Base-by-base conservation (phyloP, 2,888 invertebrate species). In the Leistus spinibarbis region DNA sequence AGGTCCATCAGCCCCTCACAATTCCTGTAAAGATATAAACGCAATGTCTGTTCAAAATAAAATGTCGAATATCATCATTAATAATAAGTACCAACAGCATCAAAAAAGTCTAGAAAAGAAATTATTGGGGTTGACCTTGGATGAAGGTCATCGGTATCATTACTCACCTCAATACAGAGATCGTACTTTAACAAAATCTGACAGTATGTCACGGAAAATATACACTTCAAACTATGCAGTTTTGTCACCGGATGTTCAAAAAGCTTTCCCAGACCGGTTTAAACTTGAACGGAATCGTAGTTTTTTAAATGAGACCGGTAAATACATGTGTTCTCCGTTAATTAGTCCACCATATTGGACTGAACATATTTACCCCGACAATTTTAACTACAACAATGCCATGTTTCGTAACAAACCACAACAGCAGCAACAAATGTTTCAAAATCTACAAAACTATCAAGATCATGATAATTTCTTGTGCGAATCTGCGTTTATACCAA, bases 191-290 rank as follows among this genome's bases (percentile, higher is more conserved):
- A 86, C 85, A 7, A 86, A 86, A 81, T 86, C 86, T 0, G 86
- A 86, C 77, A 85, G 83, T 76, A 84, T 86, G 82, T 81, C 82
- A 19, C 81, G 86, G 16, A 86, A 86, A 79, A 85, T 82, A 7
- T 86, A 86, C 77, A 77, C 79, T n/a, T 77, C 80, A 2, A 81
- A 82, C 62, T 79, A 79, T 20, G 54, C 66, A 22, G 71, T 75
- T 13, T 54, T 75, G 56, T 75, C 77, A 19, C 77, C 71, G n/a
- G 72, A 77, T 71, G 71, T 71, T 23, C 68, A 63, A 40, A 77
- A 57, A 67, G 63, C 63, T 54, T 70, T 72, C 66, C 70, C 68
- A 23, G 75, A 70, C 20, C 77, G 81, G 53, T 79, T 79, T 69
- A 76, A 79, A 69, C 79, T 78, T 65, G 80, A 79, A 53, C 79